Conservation (phyloP, 1,140 invertebrate species). For the Diachasma alloeum region DNA sequence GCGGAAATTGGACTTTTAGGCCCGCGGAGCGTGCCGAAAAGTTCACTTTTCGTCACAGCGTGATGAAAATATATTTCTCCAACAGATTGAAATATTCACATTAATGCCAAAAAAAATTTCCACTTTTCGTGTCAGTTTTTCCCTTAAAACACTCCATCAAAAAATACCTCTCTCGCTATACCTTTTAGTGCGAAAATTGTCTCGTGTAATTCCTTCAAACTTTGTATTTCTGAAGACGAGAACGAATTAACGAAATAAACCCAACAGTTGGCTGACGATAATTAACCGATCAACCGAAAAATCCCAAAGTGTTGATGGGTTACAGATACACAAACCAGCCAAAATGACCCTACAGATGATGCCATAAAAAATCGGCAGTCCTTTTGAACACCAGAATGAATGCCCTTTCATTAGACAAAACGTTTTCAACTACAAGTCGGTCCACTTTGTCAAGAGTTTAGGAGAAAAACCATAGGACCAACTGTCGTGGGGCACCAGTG, state of each 20-base stretch:
- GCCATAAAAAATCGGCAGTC: neutral
- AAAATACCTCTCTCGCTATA: neutral
- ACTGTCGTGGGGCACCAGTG: slow-evolving; percentile 14
- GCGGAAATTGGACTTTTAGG: too few species aligned
- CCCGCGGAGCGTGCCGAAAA: too few species aligned
- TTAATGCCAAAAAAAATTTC: too few species aligned
- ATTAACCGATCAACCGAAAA: neutral
- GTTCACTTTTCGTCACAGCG: too few species aligned
- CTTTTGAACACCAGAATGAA: neutral
- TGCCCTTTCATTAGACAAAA: neutral
- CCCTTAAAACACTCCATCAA: neutral
- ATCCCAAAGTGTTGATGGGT: neutral
- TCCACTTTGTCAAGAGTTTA: slow-evolving; percentile 1
- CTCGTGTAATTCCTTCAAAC: too few species aligned
- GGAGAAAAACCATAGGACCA: slow-evolving; percentile 9
- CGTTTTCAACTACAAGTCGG: slow-evolving; percentile 1
- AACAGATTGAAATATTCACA: too few species aligned
- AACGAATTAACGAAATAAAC: too few species aligned
- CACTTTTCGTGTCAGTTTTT: neutral
- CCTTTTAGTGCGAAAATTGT: neutral
- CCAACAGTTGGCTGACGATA: neutral
- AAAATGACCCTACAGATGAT: neutral
- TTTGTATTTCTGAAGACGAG: too few species aligned
- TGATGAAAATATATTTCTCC: too few species aligned
- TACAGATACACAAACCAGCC: neutral